Base-by-base conservation (phyloP, 2,888 invertebrate species). In the Cataglyphis cursor region DNA sequence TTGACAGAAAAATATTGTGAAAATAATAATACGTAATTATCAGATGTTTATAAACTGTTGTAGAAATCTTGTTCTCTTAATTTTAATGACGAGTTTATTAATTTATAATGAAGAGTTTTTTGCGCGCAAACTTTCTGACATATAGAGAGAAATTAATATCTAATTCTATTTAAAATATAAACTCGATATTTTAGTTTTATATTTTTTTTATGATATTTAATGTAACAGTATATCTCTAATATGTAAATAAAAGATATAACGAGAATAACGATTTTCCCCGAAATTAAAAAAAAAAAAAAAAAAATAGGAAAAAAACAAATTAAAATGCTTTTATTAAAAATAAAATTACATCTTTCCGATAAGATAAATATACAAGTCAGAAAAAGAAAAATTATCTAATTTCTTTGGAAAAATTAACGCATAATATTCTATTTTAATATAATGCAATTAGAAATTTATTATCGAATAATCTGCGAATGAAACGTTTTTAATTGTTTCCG, bases 401-500 rank as follows among this genome's bases (percentile, higher is more conserved):
- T 3, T 41, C 24, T n/a, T 72, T 41, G 10, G 28, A 28, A 12
- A 38, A 41, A 54, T 18, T 15, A 54, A 10, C 6, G 54, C 6
- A 6, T 18, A 57, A 57, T 57, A 38, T 73, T 41, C 18, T 18
- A 12, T 57, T 59, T 24, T 15, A 12, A 72, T 38, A 57, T 72
- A 15, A 35, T 35, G 24, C 28, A 59, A 73, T 41, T 41, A 38
- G 15, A 73, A n/a, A 72, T 59, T 21, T 57, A 12, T 10, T 72
- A 38, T 73, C 38, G 41, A 59, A 38, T 59, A 24, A 72, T 57
- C 12, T 9, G 21, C 12, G 21, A 4, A n/a, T 15, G 28, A 28
- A 8, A 6, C 54, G 51, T 76, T 66, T 87, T 84, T 85, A 83
- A 78, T 72, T 83, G 83, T 89, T 84, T 81, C 72, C 82, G 54